Evolutionary conservation across 2,888 invertebrate species (phyloP), one percentile per base, ranked within the genome.

Genomic region (Trachelus tabidus): DNA sequence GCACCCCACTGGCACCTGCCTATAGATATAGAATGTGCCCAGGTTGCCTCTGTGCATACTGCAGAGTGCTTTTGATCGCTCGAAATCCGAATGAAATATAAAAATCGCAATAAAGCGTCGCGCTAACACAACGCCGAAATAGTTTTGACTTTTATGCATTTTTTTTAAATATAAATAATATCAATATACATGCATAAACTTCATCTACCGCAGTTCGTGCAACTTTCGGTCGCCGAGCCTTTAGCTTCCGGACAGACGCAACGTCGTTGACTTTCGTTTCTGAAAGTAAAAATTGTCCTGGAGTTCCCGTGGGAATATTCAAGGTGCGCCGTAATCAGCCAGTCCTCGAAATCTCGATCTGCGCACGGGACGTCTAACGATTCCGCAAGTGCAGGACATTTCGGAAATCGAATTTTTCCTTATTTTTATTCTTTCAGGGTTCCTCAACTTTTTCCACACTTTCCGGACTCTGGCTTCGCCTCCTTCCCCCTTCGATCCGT

Each of bases 101-200:
- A 88, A 88, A 88, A 87, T 87, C 84, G 87, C 85, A 87, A 88
- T 88, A 85, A 88, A 88, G 86, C 86, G 83, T 79, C 83, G 83
- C 85, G 83, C 56, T 23, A 9, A 23, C 56, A 23, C 56, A 56
- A 56, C 56, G 71, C 31, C 4, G 71, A 23, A 34, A 34, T 12
- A 71, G 69, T 56, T 68, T 75, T 76, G 77, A 78, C 76, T 56
- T 23, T 23, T 6, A 23, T 9, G 56, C 9, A 23, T 23, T 56
- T 23, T 9, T 15, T 40, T 40, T 31, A 11, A 34, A 34, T 34
- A 34, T 34, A 34, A 73, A 35, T 35, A 35, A 73, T 12, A 31
- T n/a, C 12, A 12, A 75, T 81, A 75, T 73, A 79, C 80, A 69
- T 77, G 69, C 79, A 75, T 78, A 75, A 77, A 77, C 75, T 75